Base-by-base conservation (phyloP, 2,113 vertebrate genomes). In the Hypomesus transpacificus region DNA sequence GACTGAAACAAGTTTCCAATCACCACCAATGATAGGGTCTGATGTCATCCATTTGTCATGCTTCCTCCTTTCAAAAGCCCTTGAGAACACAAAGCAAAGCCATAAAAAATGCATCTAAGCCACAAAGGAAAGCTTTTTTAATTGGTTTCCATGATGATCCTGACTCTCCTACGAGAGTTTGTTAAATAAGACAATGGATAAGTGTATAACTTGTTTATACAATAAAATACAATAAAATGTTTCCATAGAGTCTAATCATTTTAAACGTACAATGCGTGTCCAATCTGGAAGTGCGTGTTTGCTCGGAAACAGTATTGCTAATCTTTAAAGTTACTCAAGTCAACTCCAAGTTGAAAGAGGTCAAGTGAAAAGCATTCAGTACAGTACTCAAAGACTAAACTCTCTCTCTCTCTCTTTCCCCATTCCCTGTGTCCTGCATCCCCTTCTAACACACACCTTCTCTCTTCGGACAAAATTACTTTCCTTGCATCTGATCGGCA, bases 401-500 rank as follows among this genome's bases (percentile, higher is more conserved):
- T 82, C 82, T 80, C 8, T n/a, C 58, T 24, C 13, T 61, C 16
- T 31, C 11, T 31, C 69, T 21, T 1, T 13, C 3, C 24, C 39
- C 28, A 5, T 52, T n/a, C 50, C 20, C 24, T 31, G 16, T 20
- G 60, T 63, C 11, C 17, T 4, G 20, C 18, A 14, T 14, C 62
- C 14, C 9, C 26, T 26, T 28, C 57, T 62, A 64, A 14, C 28
- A 61, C 46, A 60, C 70, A 62, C 20, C 39, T 61, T 76, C 5
- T 21, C 68, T 75, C 54, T 20, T 31, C 6, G 81, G 82, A 82
- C 77, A 66, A 61, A 22, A 60, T 63, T 73, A 69, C 57, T 22
- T 46, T 46, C 39, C 39, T 82, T 87, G 88, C 89, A 94, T 90
- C 87, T 94, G 88, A 95, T 89, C 85, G 90, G 82, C 92, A 92